These are phyloP conservation scores for Oryzaephilus surinamensis DNA, from an alignment of 1,140 invertebrate genomes.

Conservation along the genomic window DNA sequence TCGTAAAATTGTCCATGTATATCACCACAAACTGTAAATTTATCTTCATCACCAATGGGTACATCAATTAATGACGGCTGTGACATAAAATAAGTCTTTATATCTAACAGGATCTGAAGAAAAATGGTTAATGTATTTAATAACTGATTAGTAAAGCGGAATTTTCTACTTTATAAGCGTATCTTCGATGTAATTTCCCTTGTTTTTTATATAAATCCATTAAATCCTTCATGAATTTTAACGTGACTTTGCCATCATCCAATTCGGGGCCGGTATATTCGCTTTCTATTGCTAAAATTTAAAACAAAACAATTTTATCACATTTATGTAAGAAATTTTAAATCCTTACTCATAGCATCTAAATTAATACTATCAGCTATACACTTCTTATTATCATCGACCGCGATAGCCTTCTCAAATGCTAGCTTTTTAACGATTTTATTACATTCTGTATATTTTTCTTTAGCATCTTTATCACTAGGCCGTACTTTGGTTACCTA, in stretches of 20 bases:
- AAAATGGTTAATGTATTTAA: background rate
- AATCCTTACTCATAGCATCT: conserved; percentile 75
- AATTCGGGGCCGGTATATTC: conserved; percentile 87
- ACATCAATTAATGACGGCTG: conserved; percentile 88
- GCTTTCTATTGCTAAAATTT: conserved; percentile 76
- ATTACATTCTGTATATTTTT: conserved; percentile 90
- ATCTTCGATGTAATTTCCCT: conserved; percentile 92
- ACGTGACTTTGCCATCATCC: conserved; percentile 79
- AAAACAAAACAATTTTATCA: conserved; percentile 14
- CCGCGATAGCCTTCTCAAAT: conserved; percentile 95
- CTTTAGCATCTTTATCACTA: conserved; percentile 86
- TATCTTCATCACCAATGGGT: conserved; percentile 70
- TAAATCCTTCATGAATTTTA: conserved; percentile 74
- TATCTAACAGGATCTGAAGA: conserved; percentile 81
- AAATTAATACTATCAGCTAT: conserved; percentile 80
- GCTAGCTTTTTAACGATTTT: conserved; percentile 92
- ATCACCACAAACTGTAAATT: conserved; percentile 99
- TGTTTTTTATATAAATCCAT: conserved; percentile 86
- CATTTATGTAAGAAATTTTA: no score
- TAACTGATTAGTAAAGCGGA: background rate
- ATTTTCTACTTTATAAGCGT: conserved; percentile 91
- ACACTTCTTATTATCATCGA: conserved; percentile 78
- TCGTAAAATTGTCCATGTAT: conserved; percentile 99
- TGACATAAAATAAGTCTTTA: conserved; percentile 73
- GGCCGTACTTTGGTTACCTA: conserved; percentile 81